These are phyloP conservation scores for Meteorus sp. DNA, from an alignment of 1,140 invertebrate species.

Conservation along the genomic window DNA sequence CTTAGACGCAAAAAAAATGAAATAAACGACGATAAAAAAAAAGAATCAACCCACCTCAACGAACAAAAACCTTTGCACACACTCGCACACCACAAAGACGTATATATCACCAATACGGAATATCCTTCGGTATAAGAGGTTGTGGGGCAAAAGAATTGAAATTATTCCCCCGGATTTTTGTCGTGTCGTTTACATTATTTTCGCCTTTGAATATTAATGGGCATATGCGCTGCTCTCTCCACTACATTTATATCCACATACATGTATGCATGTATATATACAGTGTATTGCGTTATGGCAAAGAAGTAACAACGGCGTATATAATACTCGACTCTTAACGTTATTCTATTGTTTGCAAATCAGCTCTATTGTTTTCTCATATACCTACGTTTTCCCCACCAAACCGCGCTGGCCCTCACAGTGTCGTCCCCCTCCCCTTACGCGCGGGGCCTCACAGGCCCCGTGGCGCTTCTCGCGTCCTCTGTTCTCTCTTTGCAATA, in stretches of 20 bases:
- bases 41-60: too few relatives aligned
- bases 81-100: too few relatives aligned
- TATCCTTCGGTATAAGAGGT: neutral
- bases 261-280: too few relatives aligned
- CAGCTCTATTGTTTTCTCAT: conserved; percentile 62
- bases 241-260: too few relatives aligned
- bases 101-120: neutral
- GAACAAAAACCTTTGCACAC: too few relatives aligned
- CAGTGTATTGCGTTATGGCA: conserved; percentile 58
- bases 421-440: too few relatives aligned
- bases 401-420: too few relatives aligned
- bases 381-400: conserved; percentile 43
- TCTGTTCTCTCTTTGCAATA: conserved; percentile 22
- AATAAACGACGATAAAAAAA: too few relatives aligned
- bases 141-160: conserved; percentile 54
- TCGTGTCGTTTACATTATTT: conserved; percentile 62
- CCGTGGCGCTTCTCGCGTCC: conserved; percentile 25
- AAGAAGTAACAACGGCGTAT: conserved; percentile 57
- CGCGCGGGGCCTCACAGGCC: neutral
- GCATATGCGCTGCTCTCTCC: conserved; percentile 52
- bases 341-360: conserved; percentile 64
- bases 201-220: conserved; percentile 62
- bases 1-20: too few relatives aligned
- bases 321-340: conserved; percentile 60
- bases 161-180: conserved; percentile 60